Percentiles rank a stretch among this genome's conserved stretches.
phyloP scores from a whole-genome alignment of 1,140 invertebrate species.

The Nasonia longicornis region DNA sequence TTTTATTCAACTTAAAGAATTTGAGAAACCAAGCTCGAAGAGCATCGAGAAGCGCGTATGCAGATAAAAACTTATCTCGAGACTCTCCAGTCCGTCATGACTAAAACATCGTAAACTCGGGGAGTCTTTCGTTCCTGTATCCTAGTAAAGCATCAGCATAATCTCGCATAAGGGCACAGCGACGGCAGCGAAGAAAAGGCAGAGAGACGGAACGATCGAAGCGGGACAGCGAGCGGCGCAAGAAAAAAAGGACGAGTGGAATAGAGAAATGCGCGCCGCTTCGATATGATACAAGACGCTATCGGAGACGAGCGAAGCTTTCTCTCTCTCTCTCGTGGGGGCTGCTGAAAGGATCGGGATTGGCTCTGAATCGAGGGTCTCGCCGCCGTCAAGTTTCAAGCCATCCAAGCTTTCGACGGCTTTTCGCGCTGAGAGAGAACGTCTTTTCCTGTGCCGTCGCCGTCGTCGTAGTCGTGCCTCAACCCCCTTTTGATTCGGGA shows the following conservation, averaged over 20 bases:
- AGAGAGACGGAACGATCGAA: background rate
- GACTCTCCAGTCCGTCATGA: constrained; percentile 31
- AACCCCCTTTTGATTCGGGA: background rate
- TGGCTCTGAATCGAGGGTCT: constrained; percentile 43
- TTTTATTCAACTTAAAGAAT: background rate
- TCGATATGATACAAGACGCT: constrained; percentile 45
- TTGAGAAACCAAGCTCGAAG: background rate
- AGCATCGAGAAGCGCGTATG: background rate
- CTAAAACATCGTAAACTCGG: constrained; percentile 45
- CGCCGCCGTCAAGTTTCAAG: constrained; percentile 43
- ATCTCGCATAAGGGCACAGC: constrained; percentile 36
- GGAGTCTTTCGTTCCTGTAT: constrained; percentile 40
- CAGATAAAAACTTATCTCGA: constrained; percentile 23
- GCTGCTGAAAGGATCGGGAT: constrained; percentile 45
- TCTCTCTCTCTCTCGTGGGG: background rate
- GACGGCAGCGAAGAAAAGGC: no score
- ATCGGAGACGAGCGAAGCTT: constrained; percentile 41
- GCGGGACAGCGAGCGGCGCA: background rate
- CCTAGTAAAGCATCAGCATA: constrained; percentile 47
- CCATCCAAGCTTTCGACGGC: constrained; percentile 31
- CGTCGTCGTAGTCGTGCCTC: background rate
- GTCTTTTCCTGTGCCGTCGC: constrained; percentile 34
- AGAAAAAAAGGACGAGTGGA: constrained; percentile 7
- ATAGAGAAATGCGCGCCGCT: constrained; percentile 24
- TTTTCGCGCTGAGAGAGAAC: constrained; percentile 31